These are phyloP conservation scores for Ceuthmochares aereus DNA, from an alignment of 2,113 vertebrate genomes.

Conservation along the genomic window DNA sequence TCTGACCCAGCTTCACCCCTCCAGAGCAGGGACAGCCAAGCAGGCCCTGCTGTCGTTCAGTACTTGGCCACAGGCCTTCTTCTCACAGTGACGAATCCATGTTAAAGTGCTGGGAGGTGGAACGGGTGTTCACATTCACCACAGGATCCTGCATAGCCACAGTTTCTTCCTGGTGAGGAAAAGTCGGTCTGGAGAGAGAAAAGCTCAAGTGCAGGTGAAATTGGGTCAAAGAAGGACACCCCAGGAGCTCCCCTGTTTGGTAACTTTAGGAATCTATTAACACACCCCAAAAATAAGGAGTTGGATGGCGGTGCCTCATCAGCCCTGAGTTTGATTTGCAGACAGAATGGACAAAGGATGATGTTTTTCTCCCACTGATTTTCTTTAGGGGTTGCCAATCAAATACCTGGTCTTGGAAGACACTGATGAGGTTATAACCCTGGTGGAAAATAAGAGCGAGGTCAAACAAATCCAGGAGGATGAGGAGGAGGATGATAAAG, in stretches of 20 bases:
- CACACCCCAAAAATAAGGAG: not conserved
- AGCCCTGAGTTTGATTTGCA: not conserved
- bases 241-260: not conserved
- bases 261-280: not conserved
- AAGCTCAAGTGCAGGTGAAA: not conserved
- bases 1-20: not conserved
- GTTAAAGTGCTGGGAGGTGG: not conserved
- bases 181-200: not conserved
- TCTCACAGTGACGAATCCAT: not conserved
- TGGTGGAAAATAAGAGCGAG: conserved; percentile 74
- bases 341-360: not conserved
- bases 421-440: conserved; percentile 81
- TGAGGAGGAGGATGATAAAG: not conserved
- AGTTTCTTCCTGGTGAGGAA: not conserved
- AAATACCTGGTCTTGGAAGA: conserved; percentile 84
- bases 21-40: not conserved
- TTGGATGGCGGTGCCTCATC: not conserved
- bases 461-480: conserved; percentile 35
- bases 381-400: conserved; percentile 78
- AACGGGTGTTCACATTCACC: not conserved
- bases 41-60: not conserved
- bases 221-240: not conserved
- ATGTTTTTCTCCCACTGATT: not conserved
- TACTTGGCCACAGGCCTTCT: not conserved
- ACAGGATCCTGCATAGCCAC: not conserved